phyloP scores from a whole-genome alignment of 92 coral and sea anemone genomes.

The Actinernus sp. region DNA sequence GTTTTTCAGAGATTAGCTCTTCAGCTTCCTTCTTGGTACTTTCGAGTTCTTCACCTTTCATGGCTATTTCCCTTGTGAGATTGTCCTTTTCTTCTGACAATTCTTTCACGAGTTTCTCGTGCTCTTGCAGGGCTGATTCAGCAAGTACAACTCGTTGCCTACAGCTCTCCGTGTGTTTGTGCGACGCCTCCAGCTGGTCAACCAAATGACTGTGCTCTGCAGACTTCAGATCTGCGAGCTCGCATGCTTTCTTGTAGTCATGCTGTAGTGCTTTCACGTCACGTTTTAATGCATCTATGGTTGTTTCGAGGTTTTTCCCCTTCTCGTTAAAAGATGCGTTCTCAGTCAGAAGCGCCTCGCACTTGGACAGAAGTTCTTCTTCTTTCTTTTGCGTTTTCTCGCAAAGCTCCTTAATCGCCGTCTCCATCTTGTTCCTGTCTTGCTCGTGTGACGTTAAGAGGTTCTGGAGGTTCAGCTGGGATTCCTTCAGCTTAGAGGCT shows the following conservation, averaged over 20 bases:
- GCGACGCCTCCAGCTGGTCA: conserved; percentile 73
- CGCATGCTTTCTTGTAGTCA: conserved; percentile 85
- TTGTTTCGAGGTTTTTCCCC: conserved; percentile 45
- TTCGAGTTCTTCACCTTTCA: conserved; percentile 43
- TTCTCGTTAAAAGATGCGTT: conserved; percentile 48
- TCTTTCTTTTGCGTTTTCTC: conserved; percentile 61
- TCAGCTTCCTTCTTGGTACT: conserved; percentile 15
- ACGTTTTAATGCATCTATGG: conserved; percentile 64
- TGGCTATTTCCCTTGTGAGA: conserved; percentile 22
- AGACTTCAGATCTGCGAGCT: conserved; percentile 81
- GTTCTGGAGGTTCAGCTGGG: conserved; percentile 66
- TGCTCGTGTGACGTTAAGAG: conserved; percentile 35
- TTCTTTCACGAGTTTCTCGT: conserved; percentile 29
- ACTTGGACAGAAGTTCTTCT: conserved; percentile 20
- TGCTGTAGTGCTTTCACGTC: conserved; percentile 79
- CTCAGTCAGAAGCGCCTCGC: conserved; percentile 56
- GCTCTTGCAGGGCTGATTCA: conserved; percentile 55
- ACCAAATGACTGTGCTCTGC: conserved; percentile 72
- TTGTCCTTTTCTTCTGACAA: conserved; percentile 33
- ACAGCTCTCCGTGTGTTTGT: conserved; percentile 60
- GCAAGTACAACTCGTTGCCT: conserved; percentile 67
- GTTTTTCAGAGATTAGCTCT: conserved; percentile 23
- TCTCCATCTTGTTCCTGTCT: conserved; percentile 55
- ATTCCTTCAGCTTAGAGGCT: conserved; percentile 52
- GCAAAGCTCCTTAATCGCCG: conserved; percentile 46